These are phyloP conservation scores for Pinna nobilis DNA, from an alignment of 1,140 invertebrate species.

Conservation along the genomic window DNA sequence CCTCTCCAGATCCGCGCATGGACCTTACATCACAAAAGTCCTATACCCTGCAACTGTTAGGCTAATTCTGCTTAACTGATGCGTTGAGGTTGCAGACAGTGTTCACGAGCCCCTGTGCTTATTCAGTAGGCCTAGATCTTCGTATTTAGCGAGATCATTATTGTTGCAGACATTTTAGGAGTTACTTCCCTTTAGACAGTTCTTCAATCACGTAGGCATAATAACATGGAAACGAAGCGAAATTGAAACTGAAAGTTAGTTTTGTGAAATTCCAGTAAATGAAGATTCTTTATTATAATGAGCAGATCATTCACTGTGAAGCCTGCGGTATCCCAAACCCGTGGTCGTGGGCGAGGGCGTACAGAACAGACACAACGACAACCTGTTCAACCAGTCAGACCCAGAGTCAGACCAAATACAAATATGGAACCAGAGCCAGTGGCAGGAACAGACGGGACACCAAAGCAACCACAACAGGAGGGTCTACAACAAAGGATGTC, in stretches of 20 bases:
- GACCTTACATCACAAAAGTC: no score
- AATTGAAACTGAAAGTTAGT: conserved; percentile 1
- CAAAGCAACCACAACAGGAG: not conserved
- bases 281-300: not conserved
- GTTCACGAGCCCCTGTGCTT: not conserved
- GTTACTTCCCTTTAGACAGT: no score
- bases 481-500: conserved; percentile 5
- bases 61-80: no score
- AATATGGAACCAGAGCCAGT: not conserved
- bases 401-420: conserved; percentile 6
- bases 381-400: not conserved
- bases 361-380: not conserved
- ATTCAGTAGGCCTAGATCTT: not conserved
- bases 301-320: conserved; percentile 15
- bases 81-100: no score
- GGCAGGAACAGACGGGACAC: not conserved
- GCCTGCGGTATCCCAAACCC: conserved; percentile 5
- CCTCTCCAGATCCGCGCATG: no score
- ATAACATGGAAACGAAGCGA: conserved; percentile 4
- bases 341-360: not conserved
- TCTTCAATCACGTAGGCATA: no score
- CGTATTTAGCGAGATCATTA: no score
- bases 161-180: no score
- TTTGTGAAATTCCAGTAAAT: not conserved
- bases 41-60: no score